A percentile compares a stretch with the other conserved stretches of the same genome.
Evolutionary conservation across 2,888 invertebrate genomes (phyloP).

Genomic region (Diachrysia chrysitis): DNA sequence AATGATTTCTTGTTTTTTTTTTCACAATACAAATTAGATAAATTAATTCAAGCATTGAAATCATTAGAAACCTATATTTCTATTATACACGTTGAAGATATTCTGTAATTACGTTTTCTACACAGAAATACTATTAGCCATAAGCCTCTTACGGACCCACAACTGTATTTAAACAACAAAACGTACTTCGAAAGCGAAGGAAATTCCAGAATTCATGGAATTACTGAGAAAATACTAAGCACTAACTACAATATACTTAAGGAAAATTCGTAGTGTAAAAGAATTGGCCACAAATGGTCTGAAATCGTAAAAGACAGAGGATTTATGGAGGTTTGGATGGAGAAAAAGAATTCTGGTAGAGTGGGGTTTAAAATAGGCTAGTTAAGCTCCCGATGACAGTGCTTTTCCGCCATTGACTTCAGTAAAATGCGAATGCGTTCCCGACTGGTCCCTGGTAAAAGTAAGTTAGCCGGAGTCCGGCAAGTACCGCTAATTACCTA

Average conservation of each 20-base stretch:
- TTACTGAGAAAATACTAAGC: background rate
- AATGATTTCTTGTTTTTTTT: too few species aligned
- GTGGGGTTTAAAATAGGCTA: too few species aligned
- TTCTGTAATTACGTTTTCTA: background rate
- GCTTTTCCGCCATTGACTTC: too few species aligned
- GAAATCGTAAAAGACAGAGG: background rate
- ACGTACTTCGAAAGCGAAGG: background rate
- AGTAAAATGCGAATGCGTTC: too few species aligned
- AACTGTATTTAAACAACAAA: background rate
- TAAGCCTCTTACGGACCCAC: background rate
- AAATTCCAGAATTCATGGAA: background rate
- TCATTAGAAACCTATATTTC: background rate
- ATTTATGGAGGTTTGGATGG: too few species aligned
- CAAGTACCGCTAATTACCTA: too few species aligned
- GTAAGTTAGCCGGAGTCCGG: too few species aligned
- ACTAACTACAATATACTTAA: background rate
- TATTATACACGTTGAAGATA: background rate
- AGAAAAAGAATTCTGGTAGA: too few species aligned
- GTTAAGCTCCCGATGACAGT: too few species aligned
- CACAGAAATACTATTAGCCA: slow-evolving; percentile 1
- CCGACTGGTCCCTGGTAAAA: too few species aligned
- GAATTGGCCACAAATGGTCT: background rate
- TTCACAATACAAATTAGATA: too few species aligned
- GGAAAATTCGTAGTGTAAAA: background rate
- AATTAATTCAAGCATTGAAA: background rate